Evolutionary conservation across 2,797 vertebrate genomes (phyloP).

Genomic region (Chaunax sp.): DNA sequence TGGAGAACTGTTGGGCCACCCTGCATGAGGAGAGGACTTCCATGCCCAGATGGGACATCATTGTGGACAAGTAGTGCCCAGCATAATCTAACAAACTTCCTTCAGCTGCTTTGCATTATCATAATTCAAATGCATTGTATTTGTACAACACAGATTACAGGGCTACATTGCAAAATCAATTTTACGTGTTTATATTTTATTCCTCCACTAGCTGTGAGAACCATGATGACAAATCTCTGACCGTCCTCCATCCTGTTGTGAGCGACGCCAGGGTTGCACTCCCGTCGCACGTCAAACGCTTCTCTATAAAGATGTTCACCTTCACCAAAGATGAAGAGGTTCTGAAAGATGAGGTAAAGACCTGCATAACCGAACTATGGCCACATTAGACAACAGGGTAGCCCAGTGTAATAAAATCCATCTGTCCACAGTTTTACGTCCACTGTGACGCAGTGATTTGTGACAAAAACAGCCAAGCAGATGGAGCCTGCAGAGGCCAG

Average conservation of each 20-base stretch:
- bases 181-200: neutral
- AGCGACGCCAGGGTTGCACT: conserved; percentile 55
- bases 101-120: too few relatives aligned
- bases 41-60: conserved; percentile 82
- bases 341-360: conserved; percentile 78
- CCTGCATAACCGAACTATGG: neutral
- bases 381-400: neutral
- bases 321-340: conserved; percentile 76
- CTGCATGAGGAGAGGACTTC: conserved; percentile 61
- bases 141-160: too few relatives aligned
- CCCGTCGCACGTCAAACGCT: conserved; percentile 86
- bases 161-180: too few relatives aligned
- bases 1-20: conserved; percentile 85
- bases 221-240: conserved; percentile 65
- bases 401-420: neutral
- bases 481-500: conserved; percentile 73
- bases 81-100: too few relatives aligned
- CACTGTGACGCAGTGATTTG: conserved; percentile 88
- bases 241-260: conserved; percentile 64
- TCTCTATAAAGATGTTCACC: conserved; percentile 87
- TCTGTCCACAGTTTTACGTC: conserved; percentile 82
- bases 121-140: too few relatives aligned
- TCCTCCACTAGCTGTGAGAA: conserved; percentile 77
- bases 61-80: conserved; percentile 74
- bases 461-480: conserved; percentile 63